phyloP scores from a whole-genome alignment of 64 coral and sea anemone species.

The Montipora sp. region DNA sequence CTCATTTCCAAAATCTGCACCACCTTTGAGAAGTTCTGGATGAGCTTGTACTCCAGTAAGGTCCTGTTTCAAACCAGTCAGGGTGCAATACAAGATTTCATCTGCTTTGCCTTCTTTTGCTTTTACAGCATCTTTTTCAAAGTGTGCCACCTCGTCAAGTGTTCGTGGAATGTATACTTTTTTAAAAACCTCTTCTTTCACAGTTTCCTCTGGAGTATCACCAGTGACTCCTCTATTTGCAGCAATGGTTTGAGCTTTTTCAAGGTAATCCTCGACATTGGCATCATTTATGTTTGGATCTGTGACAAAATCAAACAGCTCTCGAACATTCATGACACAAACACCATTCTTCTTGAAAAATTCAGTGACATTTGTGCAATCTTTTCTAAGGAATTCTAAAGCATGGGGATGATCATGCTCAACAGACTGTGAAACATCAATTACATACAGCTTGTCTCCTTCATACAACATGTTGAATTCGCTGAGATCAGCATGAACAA shows the following conservation, averaged over 20 bases:
- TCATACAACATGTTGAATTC: conserved; percentile 99
- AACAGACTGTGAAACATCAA: conserved; percentile 98
- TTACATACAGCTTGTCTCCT: conserved; percentile 81
- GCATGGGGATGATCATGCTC: conserved; percentile 98
- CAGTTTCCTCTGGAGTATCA: conserved; percentile 57
- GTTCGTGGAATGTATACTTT: conserved; percentile 75
- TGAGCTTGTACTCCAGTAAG: conserved; percentile 44
- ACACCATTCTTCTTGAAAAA: conserved; percentile 99
- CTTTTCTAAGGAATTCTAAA: conserved; percentile 93
- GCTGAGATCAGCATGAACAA: conserved; percentile 97
- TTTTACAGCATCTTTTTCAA: conserved; percentile 66
- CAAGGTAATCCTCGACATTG: conserved; percentile 90
- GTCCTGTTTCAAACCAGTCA: conserved; percentile 65
- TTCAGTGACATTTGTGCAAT: conserved; percentile 93
- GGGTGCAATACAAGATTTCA: conserved; percentile 61
- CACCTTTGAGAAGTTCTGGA: conserved; percentile 49
- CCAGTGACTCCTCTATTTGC: conserved; percentile 45
- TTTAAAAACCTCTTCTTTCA: conserved; percentile 96
- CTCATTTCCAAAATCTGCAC: background rate
- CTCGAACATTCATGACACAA: conserved; percentile 96
- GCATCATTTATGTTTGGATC: conserved; percentile 91
- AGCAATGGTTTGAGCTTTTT: conserved; percentile 88
- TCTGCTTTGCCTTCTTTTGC: conserved; percentile 60
- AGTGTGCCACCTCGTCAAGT: conserved; percentile 68
- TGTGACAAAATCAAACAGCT: conserved; percentile 98